Evolutionary conservation across 92 coral and sea anemone genomes (phyloP), one percentile per base, ranked within the genome.

Genomic region (Montipora capitata): DNA sequence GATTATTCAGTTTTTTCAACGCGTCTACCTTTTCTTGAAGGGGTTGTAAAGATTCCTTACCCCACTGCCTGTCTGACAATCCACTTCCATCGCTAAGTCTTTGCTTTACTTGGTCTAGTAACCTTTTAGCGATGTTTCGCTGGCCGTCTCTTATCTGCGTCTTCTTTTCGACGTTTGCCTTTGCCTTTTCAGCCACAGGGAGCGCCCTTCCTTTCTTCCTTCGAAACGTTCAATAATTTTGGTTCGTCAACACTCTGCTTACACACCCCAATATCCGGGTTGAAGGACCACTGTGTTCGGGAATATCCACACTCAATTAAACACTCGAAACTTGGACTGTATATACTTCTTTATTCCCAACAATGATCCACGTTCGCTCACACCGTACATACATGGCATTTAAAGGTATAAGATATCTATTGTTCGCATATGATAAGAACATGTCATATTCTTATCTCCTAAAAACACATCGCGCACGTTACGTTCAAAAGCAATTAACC

Each of bases 221-320:
- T 49, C 56, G 56, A 6, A 49, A 49, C 56, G 56, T 49, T 49
- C 56, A 49, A 49, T 49, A 49, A 49, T 10, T 49, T 10, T 7
- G 71, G 10, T 18, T 66, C 41, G 10, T 18, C 40, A 66, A 6
- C 71, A 17, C 71, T 65, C n/a, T 2, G 56, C 56, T 49, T 49
- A 10, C 8, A 49, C 56, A 20, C 11, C 71, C 8, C 8, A 17
- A 40, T 8, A 35, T 20, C 71, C 71, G 71, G 71, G 40, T 66
- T 41, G 40, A 66, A 66, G 71, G 71, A 66, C 71, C 71, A 66
- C 42, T 66, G 71, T 35, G 40, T 66, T 66, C 43, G 71, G 71
- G 40, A 16, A 16, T 18, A 65, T 0, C 16, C 40, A 20, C 27
- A 20, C 27, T 20, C 27, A 20, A 0, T 20, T 20, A 20, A 20